Conservation (phyloP, 2,888 invertebrate species). For the Cancer borealis region DNA sequence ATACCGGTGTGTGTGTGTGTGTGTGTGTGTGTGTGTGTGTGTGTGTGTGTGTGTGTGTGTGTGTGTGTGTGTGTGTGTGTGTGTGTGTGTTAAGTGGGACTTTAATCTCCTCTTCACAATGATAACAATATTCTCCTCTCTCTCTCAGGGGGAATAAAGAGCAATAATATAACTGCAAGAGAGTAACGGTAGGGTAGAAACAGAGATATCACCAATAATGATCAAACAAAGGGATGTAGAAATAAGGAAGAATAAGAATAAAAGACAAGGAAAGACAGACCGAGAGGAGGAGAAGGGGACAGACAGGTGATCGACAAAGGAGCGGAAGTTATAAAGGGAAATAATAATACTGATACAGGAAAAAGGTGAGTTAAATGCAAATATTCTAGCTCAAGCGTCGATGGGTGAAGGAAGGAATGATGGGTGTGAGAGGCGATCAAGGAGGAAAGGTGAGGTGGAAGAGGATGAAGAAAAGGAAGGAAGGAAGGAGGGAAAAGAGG, state of each 20-base stretch:
- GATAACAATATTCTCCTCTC: not conserved
- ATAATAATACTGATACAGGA: not conserved
- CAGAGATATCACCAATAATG: constrained; percentile 46
- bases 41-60: constrained; percentile 29
- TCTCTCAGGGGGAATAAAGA: not conserved
- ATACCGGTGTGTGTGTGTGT: not conserved
- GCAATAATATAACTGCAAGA: not conserved
- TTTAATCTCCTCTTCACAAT: not conserved
- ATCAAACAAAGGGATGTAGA: constrained; percentile 6
- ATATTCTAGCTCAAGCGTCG: not conserved
- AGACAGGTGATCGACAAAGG: not conserved
- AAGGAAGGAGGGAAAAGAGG: not conserved
- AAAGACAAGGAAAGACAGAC: not conserved
- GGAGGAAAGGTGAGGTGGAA: not conserved
- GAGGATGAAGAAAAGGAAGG: not conserved
- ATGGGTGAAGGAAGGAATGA: not conserved
- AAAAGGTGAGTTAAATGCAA: not conserved
- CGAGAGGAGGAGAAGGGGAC: not conserved
- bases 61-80: constrained; percentile 29
- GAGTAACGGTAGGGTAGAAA: constrained; percentile 8
- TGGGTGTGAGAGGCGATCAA: not conserved
- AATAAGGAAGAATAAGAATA: not conserved
- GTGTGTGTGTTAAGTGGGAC: not conserved
- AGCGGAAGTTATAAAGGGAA: not conserved
- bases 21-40: not conserved